These are phyloP conservation scores for Drosophila gunungcola DNA, from an alignment of 1,140 invertebrate species.

Conservation along the genomic window DNA sequence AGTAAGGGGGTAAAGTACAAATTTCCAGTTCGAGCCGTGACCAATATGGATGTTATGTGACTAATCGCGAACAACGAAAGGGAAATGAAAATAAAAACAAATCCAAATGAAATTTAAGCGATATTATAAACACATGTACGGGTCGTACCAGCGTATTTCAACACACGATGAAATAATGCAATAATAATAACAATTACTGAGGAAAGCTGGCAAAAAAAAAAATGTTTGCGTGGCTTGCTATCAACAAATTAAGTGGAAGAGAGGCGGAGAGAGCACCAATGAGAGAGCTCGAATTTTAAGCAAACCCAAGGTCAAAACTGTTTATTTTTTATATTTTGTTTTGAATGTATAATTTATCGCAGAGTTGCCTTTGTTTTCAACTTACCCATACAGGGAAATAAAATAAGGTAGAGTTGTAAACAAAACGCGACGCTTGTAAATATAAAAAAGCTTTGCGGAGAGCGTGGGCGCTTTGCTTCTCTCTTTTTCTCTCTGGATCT, in stretches of 20 bases:
- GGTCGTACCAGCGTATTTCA: slow-evolving; percentile 48
- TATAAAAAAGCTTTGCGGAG: slow-evolving; percentile 57
- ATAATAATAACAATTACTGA: slow-evolving; percentile 57
- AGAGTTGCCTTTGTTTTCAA: slow-evolving; percentile 77
- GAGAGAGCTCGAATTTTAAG: slow-evolving; percentile 57
- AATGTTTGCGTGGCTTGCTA: slow-evolving; percentile 50
- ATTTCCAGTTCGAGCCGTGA: slow-evolving; percentile 41
- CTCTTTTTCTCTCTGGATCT: slow-evolving; percentile 10
- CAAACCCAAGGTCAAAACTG: slow-evolving; percentile 82
- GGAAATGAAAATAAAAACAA: slow-evolving; percentile 22
- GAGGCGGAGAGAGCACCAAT: slow-evolving; percentile 13
- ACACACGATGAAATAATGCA: slow-evolving; percentile 72
- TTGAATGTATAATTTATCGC: slow-evolving; percentile 84
- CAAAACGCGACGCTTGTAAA: slow-evolving; percentile 71
- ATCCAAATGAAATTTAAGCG: slow-evolving; percentile 11
- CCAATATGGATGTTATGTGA: slow-evolving; percentile 39
- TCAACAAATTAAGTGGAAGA: slow-evolving; percentile 45
- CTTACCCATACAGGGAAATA: slow-evolving; percentile 28
- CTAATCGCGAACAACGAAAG: slow-evolving; percentile 29
- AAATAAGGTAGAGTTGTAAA: slow-evolving; percentile 61
- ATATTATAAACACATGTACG: slow-evolving; percentile 38
- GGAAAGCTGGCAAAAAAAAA: slow-evolving; percentile 41
- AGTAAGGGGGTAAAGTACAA: slow-evolving; percentile 46
- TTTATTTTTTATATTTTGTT: slow-evolving; percentile 85
- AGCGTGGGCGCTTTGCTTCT: slow-evolving; percentile 44